phyloP scores from a whole-genome alignment of 64 coral and sea anemone species.

The Platygyra sinensis region DNA sequence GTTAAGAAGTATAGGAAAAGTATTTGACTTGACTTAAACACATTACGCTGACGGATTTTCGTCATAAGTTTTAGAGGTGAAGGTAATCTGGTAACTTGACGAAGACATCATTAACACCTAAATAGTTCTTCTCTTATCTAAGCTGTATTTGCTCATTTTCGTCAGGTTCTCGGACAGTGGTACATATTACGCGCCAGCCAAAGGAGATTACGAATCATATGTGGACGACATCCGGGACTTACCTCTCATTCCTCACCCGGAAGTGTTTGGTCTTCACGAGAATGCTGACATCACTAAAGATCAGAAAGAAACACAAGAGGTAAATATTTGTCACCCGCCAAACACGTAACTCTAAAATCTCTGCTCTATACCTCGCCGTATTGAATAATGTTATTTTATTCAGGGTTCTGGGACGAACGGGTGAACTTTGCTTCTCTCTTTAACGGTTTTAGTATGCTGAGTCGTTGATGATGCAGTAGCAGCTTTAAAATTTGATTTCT shows the following conservation, averaged over 20 bases:
- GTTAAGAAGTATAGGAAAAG: no score
- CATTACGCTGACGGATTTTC: no score
- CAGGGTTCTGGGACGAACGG: no score
- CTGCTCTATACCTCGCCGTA: neutral
- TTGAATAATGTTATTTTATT: neutral
- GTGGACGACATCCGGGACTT: conserved; percentile 85
- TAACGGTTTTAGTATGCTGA: no score
- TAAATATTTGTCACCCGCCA: neutral
- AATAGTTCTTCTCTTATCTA: neutral
- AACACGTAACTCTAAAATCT: neutral
- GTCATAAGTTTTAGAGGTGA: no score
- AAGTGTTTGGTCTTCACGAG: conserved; percentile 98
- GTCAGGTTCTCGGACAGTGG: conserved; percentile 92
- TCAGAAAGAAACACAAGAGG: conserved; percentile 95
- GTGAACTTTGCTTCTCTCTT: no score
- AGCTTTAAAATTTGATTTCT: no score
- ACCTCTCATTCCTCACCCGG: conserved; percentile 85
- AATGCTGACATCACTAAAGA: conserved; percentile 98
- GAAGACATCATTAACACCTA: no score
- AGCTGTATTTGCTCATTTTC: neutral
- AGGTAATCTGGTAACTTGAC: no score
- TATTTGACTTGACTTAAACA: no score
- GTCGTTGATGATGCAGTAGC: no score
- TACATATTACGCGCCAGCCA: conserved; percentile 80
- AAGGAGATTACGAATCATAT: conserved; percentile 89